These are phyloP conservation scores for Loxodonta africana DNA, from an alignment of 2,113 vertebrate species.

Conservation along the genomic window DNA sequence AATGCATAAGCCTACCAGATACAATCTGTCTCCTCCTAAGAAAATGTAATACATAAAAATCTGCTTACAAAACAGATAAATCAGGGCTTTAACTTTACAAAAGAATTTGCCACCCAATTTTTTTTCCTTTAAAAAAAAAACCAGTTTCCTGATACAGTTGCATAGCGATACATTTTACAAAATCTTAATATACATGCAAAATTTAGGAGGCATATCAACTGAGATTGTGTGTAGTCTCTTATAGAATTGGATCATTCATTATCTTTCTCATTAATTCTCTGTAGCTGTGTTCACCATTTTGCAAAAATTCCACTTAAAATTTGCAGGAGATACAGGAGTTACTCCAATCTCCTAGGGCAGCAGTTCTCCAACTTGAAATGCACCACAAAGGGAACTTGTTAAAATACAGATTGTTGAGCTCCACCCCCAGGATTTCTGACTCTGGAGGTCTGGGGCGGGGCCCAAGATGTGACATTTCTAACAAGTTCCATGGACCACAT, in stretches of 20 bases:
- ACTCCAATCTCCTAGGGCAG: background rate
- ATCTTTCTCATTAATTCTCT: constrained; percentile 65
- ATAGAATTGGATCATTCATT: constrained; percentile 53
- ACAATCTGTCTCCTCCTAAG: constrained; percentile 75
- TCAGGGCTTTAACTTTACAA: constrained; percentile 80
- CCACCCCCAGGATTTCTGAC: background rate
- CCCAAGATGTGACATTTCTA: background rate
- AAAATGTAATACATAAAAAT: constrained; percentile 81
- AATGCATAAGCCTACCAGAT: constrained; percentile 79
- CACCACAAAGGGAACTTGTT: background rate
- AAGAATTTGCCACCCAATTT: constrained; percentile 73
- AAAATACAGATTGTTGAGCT: background rate
- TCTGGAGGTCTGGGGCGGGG: background rate
- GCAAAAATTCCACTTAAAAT: constrained; percentile 56
- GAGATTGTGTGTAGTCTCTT: constrained; percentile 50
- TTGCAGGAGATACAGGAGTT: background rate
- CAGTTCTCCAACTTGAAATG: background rate
- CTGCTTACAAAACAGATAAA: constrained; percentile 82
- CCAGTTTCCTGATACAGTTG: constrained; percentile 57
- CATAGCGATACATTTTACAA: constrained; percentile 64
- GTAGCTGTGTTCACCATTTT: constrained; percentile 52
- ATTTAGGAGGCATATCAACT: constrained; percentile 51
- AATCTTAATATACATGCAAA: constrained; percentile 73
- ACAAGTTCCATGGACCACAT: background rate
- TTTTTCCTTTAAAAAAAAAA: constrained; percentile 44